These are phyloP conservation scores for Clitarchus hookeri DNA, from an alignment of 2,888 invertebrate genomes.

Conservation along the genomic window DNA sequence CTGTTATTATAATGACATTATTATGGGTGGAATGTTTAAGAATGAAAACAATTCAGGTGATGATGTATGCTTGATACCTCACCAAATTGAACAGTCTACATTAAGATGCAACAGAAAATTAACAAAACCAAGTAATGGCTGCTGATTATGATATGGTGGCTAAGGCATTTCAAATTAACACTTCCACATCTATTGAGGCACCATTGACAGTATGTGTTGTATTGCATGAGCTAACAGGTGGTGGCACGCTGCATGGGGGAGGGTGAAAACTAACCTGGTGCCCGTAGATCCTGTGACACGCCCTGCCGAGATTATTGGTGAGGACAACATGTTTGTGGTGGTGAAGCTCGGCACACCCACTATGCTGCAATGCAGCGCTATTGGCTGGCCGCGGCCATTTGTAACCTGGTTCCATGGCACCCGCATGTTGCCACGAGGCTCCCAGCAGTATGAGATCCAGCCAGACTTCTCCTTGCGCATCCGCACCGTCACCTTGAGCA, in stretches of 20 bases:
- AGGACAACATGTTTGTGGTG: conserved; percentile 65
- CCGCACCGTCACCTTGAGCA: conserved; percentile 68
- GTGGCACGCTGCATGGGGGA: conserved; percentile 20
- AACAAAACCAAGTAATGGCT: not conserved
- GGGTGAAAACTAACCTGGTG: conserved; percentile 29
- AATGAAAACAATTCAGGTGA: too few species aligned
- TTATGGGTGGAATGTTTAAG: too few species aligned
- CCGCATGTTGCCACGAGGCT: conserved; percentile 72
- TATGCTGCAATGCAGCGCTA: conserved; percentile 76
- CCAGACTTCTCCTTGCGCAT: conserved; percentile 77
- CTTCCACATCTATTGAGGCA: not conserved
- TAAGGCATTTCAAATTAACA: not conserved
- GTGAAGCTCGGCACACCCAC: conserved; percentile 74
- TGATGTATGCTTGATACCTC: too few species aligned
- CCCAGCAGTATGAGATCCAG: conserved; percentile 70
- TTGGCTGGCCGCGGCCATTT: conserved; percentile 78
- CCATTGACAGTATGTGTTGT: not conserved
- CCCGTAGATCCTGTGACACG: conserved; percentile 58
- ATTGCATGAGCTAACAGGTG: not conserved
- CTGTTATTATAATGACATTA: too few species aligned
- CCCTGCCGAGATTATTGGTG: conserved; percentile 70
- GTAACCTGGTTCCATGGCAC: conserved; percentile 86
- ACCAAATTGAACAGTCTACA: too few species aligned
- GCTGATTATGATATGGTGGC: not conserved
- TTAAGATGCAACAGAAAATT: not conserved